Evolutionary conservation across 1,140 invertebrate genomes (phyloP), one percentile per base, ranked within the genome.

Genomic region (Chymomyza costata): DNA sequence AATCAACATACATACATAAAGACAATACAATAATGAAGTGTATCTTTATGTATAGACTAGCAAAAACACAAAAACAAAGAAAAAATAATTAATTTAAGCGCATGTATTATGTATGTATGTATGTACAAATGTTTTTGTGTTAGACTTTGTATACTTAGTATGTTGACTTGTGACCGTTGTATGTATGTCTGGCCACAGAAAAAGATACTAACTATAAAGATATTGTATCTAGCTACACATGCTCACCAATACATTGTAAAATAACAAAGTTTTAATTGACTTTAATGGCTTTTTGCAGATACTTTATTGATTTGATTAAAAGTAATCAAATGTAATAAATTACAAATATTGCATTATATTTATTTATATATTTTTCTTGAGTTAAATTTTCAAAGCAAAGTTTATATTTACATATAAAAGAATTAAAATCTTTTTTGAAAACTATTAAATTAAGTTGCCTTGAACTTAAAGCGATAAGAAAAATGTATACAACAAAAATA

Each of bases 21-120:
- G 34, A 31, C 39, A 49, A 68, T 50, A 62, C 49, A 73, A 59
- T 73, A 71, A 58, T 49, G 44, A 54, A 65, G 73, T 44, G 47
- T 54, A 32, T 60, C 64, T 65, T 78, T 39, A 49, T 70, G 62
- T 76, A 62, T 28, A 41, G 21, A 8, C 54, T 13, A 39, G 14
- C 31, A 35, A 14, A 52, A 43, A 28, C 19, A 52, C 11, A 32
- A 21, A 32, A 51, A 32, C 40, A 32, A 38, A 10, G 8, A 38
- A 11, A 50, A 45, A 52, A 54, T 28, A 61, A 58, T 52, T 65
- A 65, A 62, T 65, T 69, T 63, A 58, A 48, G 51, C 46, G 53
- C 49, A 49, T 61, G 35, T 43, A 35, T 15, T 19, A 47, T 45
- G 2, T 25, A 44, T n/a, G 6, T 11, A 14, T 19, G 21, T 31